Conservation (phyloP, 2,113 vertebrate species). For the Crotalus helleri region DNA sequence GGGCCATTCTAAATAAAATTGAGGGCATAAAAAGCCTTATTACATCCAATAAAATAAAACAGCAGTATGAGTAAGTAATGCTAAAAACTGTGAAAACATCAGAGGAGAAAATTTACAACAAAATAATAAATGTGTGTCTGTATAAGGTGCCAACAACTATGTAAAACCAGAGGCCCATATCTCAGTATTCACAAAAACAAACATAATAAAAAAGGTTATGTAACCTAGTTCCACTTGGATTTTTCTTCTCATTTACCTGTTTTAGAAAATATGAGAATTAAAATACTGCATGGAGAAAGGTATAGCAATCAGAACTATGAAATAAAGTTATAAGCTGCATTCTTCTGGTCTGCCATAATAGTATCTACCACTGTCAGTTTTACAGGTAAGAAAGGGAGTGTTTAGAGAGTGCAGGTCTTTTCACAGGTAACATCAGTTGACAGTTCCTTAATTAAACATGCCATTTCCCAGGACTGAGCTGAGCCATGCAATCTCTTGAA, state of each 20-base stretch:
- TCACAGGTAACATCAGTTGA: neutral
- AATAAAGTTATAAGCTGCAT: neutral
- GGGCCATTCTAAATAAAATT: neutral
- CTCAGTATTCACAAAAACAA: neutral
- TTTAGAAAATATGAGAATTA: neutral
- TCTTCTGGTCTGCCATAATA: neutral
- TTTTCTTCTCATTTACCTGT: neutral
- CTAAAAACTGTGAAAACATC: neutral
- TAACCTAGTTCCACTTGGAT: neutral
- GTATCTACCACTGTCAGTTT: neutral
- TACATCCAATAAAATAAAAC: neutral
- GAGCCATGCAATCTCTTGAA: neutral
- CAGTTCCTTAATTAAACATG: neutral
- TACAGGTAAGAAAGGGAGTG: neutral
- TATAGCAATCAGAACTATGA: neutral
- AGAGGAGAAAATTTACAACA: neutral
- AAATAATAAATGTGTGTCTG: neutral
- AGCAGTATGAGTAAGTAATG: neutral
- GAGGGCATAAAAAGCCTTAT: neutral
- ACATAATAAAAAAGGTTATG: neutral
- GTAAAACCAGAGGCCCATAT: neutral
- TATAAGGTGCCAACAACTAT: neutral
- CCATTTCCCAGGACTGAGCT: neutral
- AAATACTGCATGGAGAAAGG: neutral
- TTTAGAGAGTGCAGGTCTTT: neutral